Base-by-base conservation (phyloP, 2,888 invertebrate species). In the Temnothorax unifasciatus region DNA sequence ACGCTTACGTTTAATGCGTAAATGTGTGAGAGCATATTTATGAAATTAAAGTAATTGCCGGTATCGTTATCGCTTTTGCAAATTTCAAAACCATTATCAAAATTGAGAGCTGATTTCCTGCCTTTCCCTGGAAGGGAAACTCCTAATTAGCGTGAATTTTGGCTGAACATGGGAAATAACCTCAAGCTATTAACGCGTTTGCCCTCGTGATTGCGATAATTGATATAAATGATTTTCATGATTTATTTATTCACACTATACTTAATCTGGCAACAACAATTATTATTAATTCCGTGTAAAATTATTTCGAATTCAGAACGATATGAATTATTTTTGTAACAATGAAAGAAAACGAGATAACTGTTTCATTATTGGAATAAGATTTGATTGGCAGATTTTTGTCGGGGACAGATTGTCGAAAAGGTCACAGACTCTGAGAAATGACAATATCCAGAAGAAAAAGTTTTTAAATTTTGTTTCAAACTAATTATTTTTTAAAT, bases 51-150 rank as follows among this genome's bases (percentile, higher is more conserved):
- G 13, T 41, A 50, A 59, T 74, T 47, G 44, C 34, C 13, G 25
- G 13, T 44, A 47, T 21, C 34, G 13, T 41, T 77, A 68, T 77
- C 41, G 44, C 29, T 44, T 29, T 29, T 29, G 15, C 44, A 59
- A 57, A 81, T 81, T 47, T 47, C 74, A 47, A n/a, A 74, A 74
- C 75, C 79, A 74, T 74, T 81, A 75, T 47, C 44, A 59, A 81
- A 74, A 81, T 81, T 81, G 74, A 81, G 74, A 81, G 75, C 34
- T 75, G 75, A 81, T 81, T 38, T 75, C 79, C 79, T 34, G 38
- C 38, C 25, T 52, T 41, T 25, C 41, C 9, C 52, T 71, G 29
- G n/a, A 54, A 75, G 47, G 59, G 54, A 73, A 50, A 21, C 59
- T 74, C 8, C 59, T 75, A 74, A 81, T 81, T 81, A 81, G 34